Conservation (phyloP, 2,888 invertebrate species). For the Encarsia formosa region DNA sequence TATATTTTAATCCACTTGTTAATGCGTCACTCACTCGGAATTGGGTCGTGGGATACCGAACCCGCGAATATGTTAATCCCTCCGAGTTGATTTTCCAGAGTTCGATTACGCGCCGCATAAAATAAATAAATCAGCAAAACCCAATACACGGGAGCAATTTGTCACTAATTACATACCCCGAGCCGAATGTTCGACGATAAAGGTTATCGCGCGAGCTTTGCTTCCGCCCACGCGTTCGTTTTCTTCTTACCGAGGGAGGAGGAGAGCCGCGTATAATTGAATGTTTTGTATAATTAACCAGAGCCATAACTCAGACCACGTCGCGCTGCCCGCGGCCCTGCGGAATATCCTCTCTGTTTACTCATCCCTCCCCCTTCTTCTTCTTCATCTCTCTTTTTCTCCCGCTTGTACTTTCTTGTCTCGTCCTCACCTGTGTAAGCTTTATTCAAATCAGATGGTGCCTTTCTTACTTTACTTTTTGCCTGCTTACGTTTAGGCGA, state of each 20-base stretch:
- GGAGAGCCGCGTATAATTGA: conserved; percentile 53
- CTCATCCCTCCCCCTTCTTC: conserved; percentile 2
- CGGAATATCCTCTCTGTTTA: not conserved
- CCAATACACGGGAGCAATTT: no score
- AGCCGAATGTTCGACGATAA: no score
- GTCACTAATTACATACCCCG: no score
- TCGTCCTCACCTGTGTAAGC: not conserved
- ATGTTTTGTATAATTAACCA: conserved; percentile 53
- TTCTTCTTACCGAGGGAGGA: conserved; percentile 38
- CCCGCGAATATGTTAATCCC: no score
- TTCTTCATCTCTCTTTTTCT: not conserved
- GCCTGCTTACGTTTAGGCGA: not conserved
- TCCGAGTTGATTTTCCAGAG: no score
- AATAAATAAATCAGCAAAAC: no score
- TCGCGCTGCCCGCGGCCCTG: conserved; percentile 50
- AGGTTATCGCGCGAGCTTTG: no score
- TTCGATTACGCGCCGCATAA: no score
- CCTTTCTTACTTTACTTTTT: not conserved
- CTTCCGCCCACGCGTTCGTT: conserved; percentile 24
- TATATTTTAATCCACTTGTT: no score
- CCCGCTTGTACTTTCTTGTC: not conserved
- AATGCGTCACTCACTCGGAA: no score
- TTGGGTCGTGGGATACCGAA: no score
- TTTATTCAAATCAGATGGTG: no score
- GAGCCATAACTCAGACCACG: conserved; percentile 51